Conservation (phyloP, 2,797 vertebrate genomes). For the Cuculus canorus region DNA sequence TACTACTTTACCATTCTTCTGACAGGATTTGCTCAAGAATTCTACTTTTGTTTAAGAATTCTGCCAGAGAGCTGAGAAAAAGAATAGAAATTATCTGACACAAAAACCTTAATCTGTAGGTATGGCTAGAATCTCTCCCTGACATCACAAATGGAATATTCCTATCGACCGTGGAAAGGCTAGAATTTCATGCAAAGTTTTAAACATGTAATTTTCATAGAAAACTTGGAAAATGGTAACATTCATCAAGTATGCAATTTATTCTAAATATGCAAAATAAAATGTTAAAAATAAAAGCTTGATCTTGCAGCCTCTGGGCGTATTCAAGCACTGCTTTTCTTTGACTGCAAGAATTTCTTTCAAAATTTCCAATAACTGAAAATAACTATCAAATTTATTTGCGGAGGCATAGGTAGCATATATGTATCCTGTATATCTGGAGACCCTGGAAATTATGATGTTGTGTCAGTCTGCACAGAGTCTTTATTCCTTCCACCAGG, state of each 20-base stretch:
- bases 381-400: background rate
- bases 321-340: background rate
- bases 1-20: background rate
- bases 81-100: background rate
- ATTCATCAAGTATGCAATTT: background rate
- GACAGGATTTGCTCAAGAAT: background rate
- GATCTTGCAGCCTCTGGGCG: background rate
- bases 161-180: background rate
- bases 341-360: background rate
- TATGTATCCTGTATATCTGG: background rate
- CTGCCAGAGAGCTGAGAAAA: background rate
- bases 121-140: background rate
- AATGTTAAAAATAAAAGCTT: background rate
- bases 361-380: background rate
- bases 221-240: background rate
- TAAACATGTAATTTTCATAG: background rate
- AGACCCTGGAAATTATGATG: background rate
- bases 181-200: background rate
- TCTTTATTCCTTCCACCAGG: background rate
- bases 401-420: background rate
- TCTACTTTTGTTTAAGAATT: background rate
- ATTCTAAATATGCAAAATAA: background rate
- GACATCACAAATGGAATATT: background rate
- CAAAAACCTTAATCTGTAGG: background rate
- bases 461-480: background rate